A percentile compares a stretch with the other conserved stretches of the same genome.
These are phyloP conservation scores for Gastrophysa polygoni DNA, from an alignment of 2,888 invertebrate genomes.

Conservation along the genomic window DNA sequence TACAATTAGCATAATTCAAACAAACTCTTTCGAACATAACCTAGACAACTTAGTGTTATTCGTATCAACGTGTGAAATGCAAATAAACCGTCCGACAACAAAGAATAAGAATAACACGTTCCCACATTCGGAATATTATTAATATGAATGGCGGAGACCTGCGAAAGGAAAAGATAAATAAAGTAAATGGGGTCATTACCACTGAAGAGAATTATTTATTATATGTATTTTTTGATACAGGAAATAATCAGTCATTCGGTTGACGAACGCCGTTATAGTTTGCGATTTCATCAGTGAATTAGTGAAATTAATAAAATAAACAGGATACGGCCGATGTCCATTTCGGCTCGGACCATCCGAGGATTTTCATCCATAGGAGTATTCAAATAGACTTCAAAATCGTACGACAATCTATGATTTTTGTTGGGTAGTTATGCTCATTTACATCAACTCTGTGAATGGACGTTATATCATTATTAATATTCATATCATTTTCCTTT, in stretches of 20 bases:
- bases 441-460: no score
- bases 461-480: no score
- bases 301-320: no score
- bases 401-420: no score
- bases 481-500: no score
- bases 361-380: no score
- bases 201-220: neutral
- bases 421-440: no score
- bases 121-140: slow-evolving; percentile 14
- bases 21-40: slow-evolving; percentile 8
- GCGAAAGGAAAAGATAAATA: neutral
- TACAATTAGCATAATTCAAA: slow-evolving; percentile 12
- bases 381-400: no score
- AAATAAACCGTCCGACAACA: slow-evolving; percentile 16
- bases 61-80: slow-evolving; percentile 26
- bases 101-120: slow-evolving; percentile 19
- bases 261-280: no score
- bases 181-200: neutral
- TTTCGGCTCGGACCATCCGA: no score
- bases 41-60: slow-evolving; percentile 9
- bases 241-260: neutral
- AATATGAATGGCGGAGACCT: neutral
- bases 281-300: no score
- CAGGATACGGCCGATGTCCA: no score
- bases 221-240: neutral